Evolutionary conservation across 1,140 invertebrate species (phyloP).

Genomic region (Magallana ariakensis): DNA sequence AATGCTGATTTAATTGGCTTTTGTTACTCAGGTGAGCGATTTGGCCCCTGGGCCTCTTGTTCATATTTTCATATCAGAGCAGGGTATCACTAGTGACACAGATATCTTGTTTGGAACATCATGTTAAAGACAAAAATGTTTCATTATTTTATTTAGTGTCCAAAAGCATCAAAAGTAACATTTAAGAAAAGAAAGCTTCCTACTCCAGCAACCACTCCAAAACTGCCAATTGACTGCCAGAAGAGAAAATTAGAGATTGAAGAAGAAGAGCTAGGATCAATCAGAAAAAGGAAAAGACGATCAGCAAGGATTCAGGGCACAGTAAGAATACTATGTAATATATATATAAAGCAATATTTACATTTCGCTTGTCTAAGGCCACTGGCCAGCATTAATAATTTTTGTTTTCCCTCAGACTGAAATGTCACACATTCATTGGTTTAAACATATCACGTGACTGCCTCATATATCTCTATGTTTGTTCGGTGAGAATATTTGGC

Average conservation of each 20-base stretch:
- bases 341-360: no score
- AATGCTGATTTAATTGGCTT: not conserved
- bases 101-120: not conserved
- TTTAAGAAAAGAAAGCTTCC: not conserved
- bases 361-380: no score
- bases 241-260: conserved; percentile 5
- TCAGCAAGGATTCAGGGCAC: conserved; percentile 23
- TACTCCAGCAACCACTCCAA: not conserved
- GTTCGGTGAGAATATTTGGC: no score
- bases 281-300: not conserved
- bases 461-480: no score
- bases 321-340: not conserved
- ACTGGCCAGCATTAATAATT: no score
- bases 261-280: conserved; percentile 17
- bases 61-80: not conserved
- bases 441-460: no score
- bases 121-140: not conserved
- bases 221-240: not conserved
- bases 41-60: no score
- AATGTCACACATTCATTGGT: no score
- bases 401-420: no score
- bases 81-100: not conserved
- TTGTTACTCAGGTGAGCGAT: no score
- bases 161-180: conserved; percentile 22
- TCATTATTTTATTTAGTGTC: not conserved